Evolutionary conservation across 1,140 invertebrate species (phyloP), one percentile per base, ranked within the genome.

Genomic region (Saxidomus purpurata): DNA sequence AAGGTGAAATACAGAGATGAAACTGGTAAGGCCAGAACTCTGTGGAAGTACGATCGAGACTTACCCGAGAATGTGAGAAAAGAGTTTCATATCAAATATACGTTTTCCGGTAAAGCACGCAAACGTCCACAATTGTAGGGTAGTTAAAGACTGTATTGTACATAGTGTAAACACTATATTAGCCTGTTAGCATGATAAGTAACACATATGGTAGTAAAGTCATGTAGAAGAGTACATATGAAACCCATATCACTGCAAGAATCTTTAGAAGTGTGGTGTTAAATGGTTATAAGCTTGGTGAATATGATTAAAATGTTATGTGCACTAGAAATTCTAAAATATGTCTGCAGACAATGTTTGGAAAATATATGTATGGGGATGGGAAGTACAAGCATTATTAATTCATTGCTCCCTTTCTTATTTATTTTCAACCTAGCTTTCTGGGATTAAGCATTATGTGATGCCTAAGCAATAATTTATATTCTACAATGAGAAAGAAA

Each of bases 11-110:
- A 84, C 40, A 69, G 25, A 47, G 38, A 49, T 47, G 63, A 69
- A 43, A 34, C 4, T 49, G 36, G 49, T 6, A 76, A 74, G 25
- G 47, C 22, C 28, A 76, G 49, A 49, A 76, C 69, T 40, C 17
- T 47, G 55, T 85, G 81, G 59, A n/a, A n/a, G 13, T 4, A 31
- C 22, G 81, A 28, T 22, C 22, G 38, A 22, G 59, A 69, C 31
- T 55, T 85, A 36, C 63, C 69, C 4, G 43, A 85, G 47, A 28
- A 85, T 52, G 49, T 38, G 31, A 49, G 43, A 55, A 74, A 74
- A 71, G 49, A 71, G 2, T 74, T 74, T 76, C 83, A 74, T 9
- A 85, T 59, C 19, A 71, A 71, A 31, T 74, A 85, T 28, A 71
- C 83, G 9, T 76, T 85, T 49, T 74, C 28, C 19, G 49, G 83